Evolutionary conservation across 2,797 vertebrate species (phyloP).

Genomic region (Gallinago solitaria): DNA sequence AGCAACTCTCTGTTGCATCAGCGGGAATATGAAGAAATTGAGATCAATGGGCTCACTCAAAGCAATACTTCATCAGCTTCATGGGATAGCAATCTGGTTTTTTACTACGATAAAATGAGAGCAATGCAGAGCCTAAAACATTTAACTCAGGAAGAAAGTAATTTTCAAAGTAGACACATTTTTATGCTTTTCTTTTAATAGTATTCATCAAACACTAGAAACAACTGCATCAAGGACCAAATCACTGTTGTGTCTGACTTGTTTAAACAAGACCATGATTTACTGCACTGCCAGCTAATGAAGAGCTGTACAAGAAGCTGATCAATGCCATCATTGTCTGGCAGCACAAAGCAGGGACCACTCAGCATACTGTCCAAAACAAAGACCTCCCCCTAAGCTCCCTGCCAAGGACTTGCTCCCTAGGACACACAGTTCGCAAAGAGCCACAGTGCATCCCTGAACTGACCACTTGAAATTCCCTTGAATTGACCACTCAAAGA

Average conservation of each 20-base stretch:
- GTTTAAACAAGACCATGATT: slow-evolving; percentile 58
- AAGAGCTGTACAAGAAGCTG: slow-evolving; percentile 53
- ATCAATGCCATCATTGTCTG: slow-evolving; percentile 54
- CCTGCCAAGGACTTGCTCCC: not conserved
- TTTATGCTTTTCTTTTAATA: not conserved
- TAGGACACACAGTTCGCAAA: not conserved
- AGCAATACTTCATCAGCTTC: not conserved
- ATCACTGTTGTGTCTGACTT: slow-evolving; percentile 42
- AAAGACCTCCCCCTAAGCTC: not conserved
- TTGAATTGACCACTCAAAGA: not conserved
- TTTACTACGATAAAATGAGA: not conserved
- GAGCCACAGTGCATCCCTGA: not conserved
- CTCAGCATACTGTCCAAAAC: slow-evolving; percentile 52
- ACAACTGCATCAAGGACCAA: not conserved
- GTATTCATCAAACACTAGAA: slow-evolving; percentile 1
- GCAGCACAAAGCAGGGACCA: slow-evolving; percentile 35
- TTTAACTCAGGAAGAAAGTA: not conserved
- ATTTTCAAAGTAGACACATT: not conserved
- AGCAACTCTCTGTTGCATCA: not conserved
- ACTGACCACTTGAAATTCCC: not conserved
- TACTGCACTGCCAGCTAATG: slow-evolving; percentile 55
- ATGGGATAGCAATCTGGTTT: not conserved
- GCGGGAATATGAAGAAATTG: not conserved
- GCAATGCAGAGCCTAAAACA: not conserved
- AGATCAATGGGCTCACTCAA: not conserved